These are phyloP conservation scores for Hypomecis atomaria DNA, from an alignment of 2,888 invertebrate genomes.

Conservation along the genomic window DNA sequence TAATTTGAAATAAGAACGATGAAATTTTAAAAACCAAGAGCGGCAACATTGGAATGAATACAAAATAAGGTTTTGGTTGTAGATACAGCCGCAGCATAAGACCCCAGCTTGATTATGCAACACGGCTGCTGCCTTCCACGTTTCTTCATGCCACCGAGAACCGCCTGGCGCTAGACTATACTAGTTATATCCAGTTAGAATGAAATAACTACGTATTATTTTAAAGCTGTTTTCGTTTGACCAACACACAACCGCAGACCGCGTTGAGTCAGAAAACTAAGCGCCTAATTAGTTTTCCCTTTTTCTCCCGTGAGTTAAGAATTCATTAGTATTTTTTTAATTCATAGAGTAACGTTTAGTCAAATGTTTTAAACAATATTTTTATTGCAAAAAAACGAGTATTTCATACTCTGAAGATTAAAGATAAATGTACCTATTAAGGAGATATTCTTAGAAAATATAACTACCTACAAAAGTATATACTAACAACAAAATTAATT, in stretches of 20 bases:
- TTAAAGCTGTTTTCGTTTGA: slow-evolving; percentile 46
- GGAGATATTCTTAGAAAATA: too few species aligned
- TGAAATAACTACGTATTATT: slow-evolving; percentile 59
- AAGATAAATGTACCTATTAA: too few species aligned
- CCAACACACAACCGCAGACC: slow-evolving; percentile 35
- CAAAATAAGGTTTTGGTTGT: slow-evolving; percentile 41
- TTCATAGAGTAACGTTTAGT: too few species aligned
- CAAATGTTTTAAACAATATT: too few species aligned
- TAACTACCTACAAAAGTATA: too few species aligned
- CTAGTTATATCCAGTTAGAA: slow-evolving; percentile 64
- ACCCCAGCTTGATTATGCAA: slow-evolving; percentile 65
- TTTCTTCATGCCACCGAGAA: slow-evolving; percentile 63
- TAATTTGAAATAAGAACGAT: not conserved
- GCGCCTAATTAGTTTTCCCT: slow-evolving; percentile 16
- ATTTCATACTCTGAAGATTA: too few species aligned
- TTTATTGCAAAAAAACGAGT: too few species aligned
- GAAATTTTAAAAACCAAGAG: slow-evolving; percentile 11
- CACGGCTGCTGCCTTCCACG: slow-evolving; percentile 54
- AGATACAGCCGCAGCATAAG: slow-evolving; percentile 46
- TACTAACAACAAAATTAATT: too few species aligned
- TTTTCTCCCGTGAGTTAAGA: not conserved
- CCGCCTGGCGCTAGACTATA: slow-evolving; percentile 54
- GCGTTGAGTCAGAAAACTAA: slow-evolving; percentile 1
- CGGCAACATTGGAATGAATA: slow-evolving; percentile 44
- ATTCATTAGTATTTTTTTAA: too few species aligned